Evolutionary conservation across 1,140 invertebrate species (phyloP).

Genomic region (Argopecten irradians): DNA sequence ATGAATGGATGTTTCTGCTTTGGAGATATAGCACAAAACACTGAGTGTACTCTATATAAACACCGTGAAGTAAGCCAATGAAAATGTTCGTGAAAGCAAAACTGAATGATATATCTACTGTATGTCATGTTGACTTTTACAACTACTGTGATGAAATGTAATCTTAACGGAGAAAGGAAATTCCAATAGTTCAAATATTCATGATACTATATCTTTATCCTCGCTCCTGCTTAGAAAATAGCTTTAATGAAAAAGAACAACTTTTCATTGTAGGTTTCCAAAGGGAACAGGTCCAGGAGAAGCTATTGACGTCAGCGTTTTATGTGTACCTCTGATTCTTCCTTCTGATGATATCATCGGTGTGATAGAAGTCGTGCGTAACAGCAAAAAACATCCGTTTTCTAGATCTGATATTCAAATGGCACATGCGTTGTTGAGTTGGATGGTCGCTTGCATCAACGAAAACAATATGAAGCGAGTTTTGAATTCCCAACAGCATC

Average conservation of each 20-base stretch:
- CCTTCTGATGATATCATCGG: slow-evolving; percentile 50
- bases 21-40: no score
- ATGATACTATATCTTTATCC: not conserved
- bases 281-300: slow-evolving; percentile 53
- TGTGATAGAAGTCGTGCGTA: slow-evolving; percentile 56
- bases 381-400: slow-evolving; percentile 49
- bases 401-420: slow-evolving; percentile 53
- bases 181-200: not conserved
- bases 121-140: not conserved
- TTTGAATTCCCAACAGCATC: slow-evolving; percentile 57
- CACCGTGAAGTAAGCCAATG: no score
- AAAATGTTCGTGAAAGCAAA: not conserved
- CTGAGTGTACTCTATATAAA: no score
- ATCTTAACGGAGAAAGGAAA: not conserved
- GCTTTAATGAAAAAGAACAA: not conserved
- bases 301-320: slow-evolving; percentile 47
- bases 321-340: slow-evolving; percentile 57
- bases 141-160: not conserved
- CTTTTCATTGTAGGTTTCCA: slow-evolving; percentile 54
- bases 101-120: not conserved
- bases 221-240: not conserved
- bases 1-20: no score
- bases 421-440: slow-evolving; percentile 50
- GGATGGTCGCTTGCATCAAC: slow-evolving; percentile 57
- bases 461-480: slow-evolving; percentile 54